Base-by-base conservation (phyloP, 2,888 invertebrate genomes). In the Fragum sueziense region DNA sequence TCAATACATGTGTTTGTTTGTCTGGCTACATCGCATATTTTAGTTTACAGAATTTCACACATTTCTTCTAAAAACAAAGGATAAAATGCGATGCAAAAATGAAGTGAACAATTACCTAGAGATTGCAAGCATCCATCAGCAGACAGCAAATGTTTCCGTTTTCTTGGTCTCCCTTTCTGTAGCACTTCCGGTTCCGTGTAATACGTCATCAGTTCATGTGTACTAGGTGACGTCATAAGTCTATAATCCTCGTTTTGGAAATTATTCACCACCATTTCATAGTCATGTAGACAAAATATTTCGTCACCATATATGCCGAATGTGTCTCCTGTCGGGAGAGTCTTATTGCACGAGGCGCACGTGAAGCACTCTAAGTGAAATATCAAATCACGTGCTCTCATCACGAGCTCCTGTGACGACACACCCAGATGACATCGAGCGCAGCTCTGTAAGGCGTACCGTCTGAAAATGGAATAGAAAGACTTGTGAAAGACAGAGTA, bases 331-430 rank as follows among this genome's bases (percentile, higher is more conserved):
- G 97, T 97, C 80, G 96, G 96, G 82, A 98, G 95, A 70, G 96
- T 95, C 52, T 95, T 95, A 68, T 96, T 96, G 93, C 98, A 98
- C 54, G 97, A 96, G 75, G 95, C 95, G 93, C 98, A 98, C 47
- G 96, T 96, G 94, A 98, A 98, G 94, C 98, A 98, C 86, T 96
- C 95, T 76, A 97, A 95, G 93, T 98, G 98, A 94, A 96, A 98
- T 79, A 97, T 97, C 90, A 96, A 94, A 87, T 97, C 97, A 59
- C 96, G 94, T 0, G 97, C 97, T 80, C 97, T 94, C 97, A 98
- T 98, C 90, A 98, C 97, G 91, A 98, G 94, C 94, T 98, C 97
- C 89, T 96, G 96, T 54, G 97, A 96, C 11, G 96, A 96, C 91
- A 98, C 97, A 7, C 96, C 96, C 70, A 96, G 95, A 33, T 96